phyloP scores from a whole-genome alignment of 1,140 invertebrate species.

The Paramacrobiotus metropolitanus region DNA sequence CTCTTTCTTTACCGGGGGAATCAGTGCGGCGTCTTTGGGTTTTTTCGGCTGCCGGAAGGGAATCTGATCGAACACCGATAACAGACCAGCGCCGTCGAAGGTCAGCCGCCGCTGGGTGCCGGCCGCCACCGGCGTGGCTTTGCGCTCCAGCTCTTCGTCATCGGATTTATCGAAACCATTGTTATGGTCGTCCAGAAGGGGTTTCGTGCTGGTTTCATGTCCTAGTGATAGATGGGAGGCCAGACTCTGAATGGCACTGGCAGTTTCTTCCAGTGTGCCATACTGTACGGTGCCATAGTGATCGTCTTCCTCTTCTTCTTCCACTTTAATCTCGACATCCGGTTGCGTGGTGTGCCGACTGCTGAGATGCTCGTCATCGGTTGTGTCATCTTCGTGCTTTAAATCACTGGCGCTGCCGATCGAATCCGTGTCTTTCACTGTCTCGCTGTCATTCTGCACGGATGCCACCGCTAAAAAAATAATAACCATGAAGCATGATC shows the following conservation, averaged over 20 bases:
- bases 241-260: background rate
- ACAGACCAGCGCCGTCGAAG: background rate
- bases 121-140: background rate
- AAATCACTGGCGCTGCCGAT: background rate
- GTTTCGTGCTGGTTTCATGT: background rate
- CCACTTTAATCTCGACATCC: background rate
- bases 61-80: conserved; percentile 3
- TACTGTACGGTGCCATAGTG: background rate
- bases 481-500: no score
- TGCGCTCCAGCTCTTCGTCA: background rate
- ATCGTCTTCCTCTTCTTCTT: background rate
- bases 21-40: background rate
- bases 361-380: background rate
- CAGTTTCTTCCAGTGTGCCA: background rate
- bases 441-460: background rate
- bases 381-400: background rate
- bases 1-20: no score
- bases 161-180: background rate
- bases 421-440: background rate
- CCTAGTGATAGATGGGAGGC: background rate
- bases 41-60: background rate
- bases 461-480: no score
- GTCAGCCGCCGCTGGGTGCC: background rate
- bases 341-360: background rate
- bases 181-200: background rate